Conservation (phyloP, 2,888 invertebrate genomes). For the Hesperia comma region DNA sequence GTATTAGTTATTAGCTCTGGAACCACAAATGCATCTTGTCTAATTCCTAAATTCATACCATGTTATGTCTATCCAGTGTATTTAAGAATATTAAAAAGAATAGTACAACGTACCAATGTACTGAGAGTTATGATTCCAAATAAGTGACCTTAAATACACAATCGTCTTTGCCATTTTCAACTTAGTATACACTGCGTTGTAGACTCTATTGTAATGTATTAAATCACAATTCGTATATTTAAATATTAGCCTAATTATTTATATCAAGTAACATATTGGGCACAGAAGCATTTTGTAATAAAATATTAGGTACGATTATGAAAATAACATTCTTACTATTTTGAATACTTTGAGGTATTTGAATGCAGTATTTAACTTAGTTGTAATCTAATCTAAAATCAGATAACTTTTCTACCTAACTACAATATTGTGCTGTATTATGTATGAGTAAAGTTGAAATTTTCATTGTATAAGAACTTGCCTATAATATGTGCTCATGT, state of each 20-base stretch:
- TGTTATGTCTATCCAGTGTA: too few species aligned
- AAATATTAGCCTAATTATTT: conserved; percentile 8
- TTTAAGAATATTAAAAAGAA: neutral
- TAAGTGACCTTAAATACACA: conserved; percentile 2
- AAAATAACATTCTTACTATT: conserved; percentile 12
- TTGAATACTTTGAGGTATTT: conserved; percentile 12
- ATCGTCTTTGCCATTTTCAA: neutral
- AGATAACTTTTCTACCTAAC: conserved; percentile 2
- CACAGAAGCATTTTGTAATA: conserved; percentile 11
- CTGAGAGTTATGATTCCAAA: conserved; percentile 12
- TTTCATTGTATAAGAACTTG: conserved; percentile 1
- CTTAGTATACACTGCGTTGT: conserved; percentile 16
- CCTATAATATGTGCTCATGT: conserved; percentile 1
- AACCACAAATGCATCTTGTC: too few species aligned
- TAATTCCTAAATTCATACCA: too few species aligned
- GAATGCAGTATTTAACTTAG: conserved; percentile 26
- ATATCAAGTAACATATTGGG: conserved; percentile 11
- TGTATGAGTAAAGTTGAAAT: neutral
- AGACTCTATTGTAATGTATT: neutral
- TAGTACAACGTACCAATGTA: neutral
- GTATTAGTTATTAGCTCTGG: too few species aligned
- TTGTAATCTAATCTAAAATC: conserved; percentile 5
- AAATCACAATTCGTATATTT: conserved; percentile 3
- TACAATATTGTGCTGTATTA: conserved; percentile 11
- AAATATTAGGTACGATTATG: conserved; percentile 7